Base-by-base conservation (phyloP, 2,888 invertebrate species). In the Ernsta delagoae region DNA sequence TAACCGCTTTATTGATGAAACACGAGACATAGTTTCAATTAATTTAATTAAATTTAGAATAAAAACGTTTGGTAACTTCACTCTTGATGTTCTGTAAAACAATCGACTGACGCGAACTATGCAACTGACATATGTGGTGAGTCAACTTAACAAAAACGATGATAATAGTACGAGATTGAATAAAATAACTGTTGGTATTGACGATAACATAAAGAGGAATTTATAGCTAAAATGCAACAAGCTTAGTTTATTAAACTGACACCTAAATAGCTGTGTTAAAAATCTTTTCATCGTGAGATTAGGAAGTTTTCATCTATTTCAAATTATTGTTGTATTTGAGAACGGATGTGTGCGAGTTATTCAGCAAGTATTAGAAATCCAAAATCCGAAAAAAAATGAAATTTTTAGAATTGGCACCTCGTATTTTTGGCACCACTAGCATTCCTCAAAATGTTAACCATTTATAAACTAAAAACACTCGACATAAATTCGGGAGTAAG, bases 401-500 rank as follows among this genome's bases (percentile, higher is more conserved):
- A 48, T 57, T 56, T 62, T 70, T n/a, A 70, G 59, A 73, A 73
- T 90, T 91, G 91, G 90, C 91, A 90, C 90, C 90, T 85, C 77
- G 75, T 66, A 66, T 83, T 80, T 89, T 90, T 90, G 92, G 90
- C 92, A 91, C 90, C 90, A 79, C 86, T 85, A 87, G 84, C 86
- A 78, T 79, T 71, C 81, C 83, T 79, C 79, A 74, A 48, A 34
- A n/a, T 50, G 48, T 41, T 34, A 12, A 36, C 16, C 50, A 36
- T 31, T 7, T 54, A 53, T 8, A 63, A 45, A 60, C 60, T 54
- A 61, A 61, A 45, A 31, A 60, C 53, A 41, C 43, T 45, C 11
- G 43, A 62, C 50, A 16, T 65, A 36, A 57, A 50, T 54, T 54
- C 59, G 66, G 54, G 54, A 16, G 54, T 41, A 54, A 67, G 66